phyloP scores from a whole-genome alignment of 2,888 invertebrate species.

The Aphrophora alni region DNA sequence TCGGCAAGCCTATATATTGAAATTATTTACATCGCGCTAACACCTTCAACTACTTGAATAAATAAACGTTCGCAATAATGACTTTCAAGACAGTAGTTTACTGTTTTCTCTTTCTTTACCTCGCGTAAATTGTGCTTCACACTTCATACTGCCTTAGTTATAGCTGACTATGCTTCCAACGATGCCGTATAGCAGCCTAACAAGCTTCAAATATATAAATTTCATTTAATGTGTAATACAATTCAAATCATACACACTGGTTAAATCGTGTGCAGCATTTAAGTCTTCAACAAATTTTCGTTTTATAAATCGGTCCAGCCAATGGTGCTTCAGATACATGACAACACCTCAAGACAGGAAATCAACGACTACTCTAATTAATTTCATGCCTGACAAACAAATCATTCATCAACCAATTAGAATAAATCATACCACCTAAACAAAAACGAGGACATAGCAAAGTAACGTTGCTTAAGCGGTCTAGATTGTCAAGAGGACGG shows the following conservation, averaged over 20 bases:
- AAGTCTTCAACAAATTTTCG: neutral
- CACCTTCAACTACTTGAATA: neutral
- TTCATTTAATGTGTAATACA: neutral
- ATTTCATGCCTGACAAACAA: neutral
- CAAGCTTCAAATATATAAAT: neutral
- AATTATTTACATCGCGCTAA: neutral
- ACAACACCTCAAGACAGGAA: neutral
- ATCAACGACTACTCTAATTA: neutral
- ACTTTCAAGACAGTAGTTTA: neutral
- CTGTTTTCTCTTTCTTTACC: neutral
- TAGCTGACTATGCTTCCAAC: neutral
- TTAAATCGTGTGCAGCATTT: neutral
- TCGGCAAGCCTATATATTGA: neutral
- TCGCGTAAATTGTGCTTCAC: neutral
- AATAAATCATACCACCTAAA: neutral
- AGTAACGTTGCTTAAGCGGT: neutral
- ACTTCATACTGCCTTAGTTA: neutral
- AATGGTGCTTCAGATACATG: neutral
- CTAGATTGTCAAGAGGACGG: too few relatives aligned
- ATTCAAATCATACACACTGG: neutral
- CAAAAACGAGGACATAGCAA: neutral
- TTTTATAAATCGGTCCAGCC: neutral
- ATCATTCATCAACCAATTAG: neutral
- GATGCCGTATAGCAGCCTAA: neutral
- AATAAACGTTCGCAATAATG: neutral